Evolutionary conservation across 1,140 invertebrate species (phyloP).

Genomic region (Brachionus sp.): DNA sequence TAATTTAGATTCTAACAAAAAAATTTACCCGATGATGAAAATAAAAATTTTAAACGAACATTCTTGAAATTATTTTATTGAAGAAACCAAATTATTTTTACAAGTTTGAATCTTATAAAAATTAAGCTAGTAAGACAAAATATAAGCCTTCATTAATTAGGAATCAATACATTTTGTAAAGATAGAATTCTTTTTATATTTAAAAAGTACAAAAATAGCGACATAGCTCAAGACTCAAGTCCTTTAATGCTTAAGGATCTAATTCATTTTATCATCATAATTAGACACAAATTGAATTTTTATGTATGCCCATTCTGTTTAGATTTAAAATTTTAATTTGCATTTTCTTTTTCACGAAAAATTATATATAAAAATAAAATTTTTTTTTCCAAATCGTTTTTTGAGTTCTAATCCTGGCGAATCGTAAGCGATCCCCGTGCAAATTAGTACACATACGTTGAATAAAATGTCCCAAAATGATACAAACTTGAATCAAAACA

Average conservation of each 20-base stretch:
- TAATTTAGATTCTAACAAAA: no score
- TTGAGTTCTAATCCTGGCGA: not conserved
- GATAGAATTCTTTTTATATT: not conserved
- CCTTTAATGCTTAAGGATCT: slow-evolving; percentile 3
- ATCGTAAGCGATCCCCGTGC: not conserved
- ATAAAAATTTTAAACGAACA: no score
- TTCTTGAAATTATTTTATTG: no score
- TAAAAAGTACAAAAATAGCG: not conserved
- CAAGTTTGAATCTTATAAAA: not conserved
- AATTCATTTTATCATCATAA: slow-evolving; percentile 28
- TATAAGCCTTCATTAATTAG: not conserved
- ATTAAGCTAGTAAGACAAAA: not conserved
- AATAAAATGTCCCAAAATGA: slow-evolving; percentile 32
- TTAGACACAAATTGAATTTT: slow-evolving; percentile 35
- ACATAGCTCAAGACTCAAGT: not conserved
- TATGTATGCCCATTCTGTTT: slow-evolving; percentile 25
- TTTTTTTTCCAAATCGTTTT: not conserved
- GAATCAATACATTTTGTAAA: not conserved
- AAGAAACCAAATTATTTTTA: no score
- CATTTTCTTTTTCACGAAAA: not conserved
- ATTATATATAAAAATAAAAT: not conserved
- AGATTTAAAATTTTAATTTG: not conserved
- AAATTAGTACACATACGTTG: not conserved
- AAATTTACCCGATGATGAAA: no score
- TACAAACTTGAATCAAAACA: not conserved